phyloP scores from a whole-genome alignment of 2,888 invertebrate genomes.

The Seira musarum region DNA sequence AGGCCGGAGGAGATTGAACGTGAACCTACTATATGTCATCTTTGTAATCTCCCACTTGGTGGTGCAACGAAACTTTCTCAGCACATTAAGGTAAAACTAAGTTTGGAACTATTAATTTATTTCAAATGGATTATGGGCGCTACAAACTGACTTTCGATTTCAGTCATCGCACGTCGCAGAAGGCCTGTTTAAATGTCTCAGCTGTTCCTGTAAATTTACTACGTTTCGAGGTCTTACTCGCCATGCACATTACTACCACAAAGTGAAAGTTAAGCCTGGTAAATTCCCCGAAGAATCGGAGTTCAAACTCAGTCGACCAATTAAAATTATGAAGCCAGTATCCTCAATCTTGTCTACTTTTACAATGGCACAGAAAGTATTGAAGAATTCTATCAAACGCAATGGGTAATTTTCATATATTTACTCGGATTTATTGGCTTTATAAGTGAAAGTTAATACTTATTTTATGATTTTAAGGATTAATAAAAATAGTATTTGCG shows the following conservation, averaged over 20 bases:
- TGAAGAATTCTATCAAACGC: not conserved
- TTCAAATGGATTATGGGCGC: not conserved
- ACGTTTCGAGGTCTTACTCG: not conserved
- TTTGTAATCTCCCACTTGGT: not conserved
- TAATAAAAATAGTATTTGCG: not conserved
- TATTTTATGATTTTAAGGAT: not conserved
- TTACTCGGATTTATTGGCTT: not conserved
- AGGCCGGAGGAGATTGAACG: not conserved
- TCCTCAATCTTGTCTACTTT: not conserved
- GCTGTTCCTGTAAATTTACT: constrained; percentile 14
- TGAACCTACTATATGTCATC: not conserved
- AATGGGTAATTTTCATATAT: not conserved
- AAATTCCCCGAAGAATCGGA: not conserved
- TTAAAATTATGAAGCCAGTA: not conserved
- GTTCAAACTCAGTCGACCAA: not conserved
- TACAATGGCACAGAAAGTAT: not conserved
- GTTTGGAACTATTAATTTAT: not conserved
- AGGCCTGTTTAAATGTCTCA: constrained; percentile 14
- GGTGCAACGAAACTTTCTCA: not conserved
- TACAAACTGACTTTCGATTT: not conserved
- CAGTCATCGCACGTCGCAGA: not conserved
- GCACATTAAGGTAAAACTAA: not conserved
- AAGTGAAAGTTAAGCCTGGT: not conserved
- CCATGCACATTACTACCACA: not conserved
- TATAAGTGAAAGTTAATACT: not conserved